Conservation (phyloP, 2,797 vertebrate genomes). For the Gobio occitaniae region DNA sequence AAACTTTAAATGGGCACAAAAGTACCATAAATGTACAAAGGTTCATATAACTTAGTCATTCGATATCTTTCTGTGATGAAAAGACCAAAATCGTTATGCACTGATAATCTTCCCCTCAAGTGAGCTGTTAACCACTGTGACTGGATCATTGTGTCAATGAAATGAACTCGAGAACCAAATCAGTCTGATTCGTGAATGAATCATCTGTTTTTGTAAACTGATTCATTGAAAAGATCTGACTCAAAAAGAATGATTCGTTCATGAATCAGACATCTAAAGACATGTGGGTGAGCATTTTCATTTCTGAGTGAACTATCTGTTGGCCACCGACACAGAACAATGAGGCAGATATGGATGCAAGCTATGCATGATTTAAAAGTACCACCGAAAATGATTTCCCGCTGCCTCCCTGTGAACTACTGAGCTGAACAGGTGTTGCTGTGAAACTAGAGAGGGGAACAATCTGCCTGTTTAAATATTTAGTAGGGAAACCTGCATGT, state of each 20-base stretch:
- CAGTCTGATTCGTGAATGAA: background rate
- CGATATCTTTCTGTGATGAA: background rate
- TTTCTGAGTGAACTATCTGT: background rate
- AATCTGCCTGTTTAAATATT: slow-evolving; percentile 58
- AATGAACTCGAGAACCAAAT: background rate
- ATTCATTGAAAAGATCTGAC: background rate
- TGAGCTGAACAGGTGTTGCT: slow-evolving; percentile 52
- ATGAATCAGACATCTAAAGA: background rate
- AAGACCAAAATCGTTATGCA: background rate
- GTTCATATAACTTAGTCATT: background rate
- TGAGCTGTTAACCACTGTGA: slow-evolving; percentile 1
- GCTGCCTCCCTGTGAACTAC: background rate
- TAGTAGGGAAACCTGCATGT: slow-evolving; percentile 51
- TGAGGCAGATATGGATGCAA: slow-evolving; percentile 32
- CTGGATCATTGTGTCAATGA: slow-evolving; percentile 13
- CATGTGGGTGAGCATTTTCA: background rate
- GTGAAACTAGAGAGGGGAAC: slow-evolving; percentile 48
- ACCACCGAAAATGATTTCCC: background rate
- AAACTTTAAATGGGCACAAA: background rate
- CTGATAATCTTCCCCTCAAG: background rate
- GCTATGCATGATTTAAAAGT: slow-evolving; percentile 50
- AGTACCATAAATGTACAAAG: background rate
- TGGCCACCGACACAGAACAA: slow-evolving; percentile 15
- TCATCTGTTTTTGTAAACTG: background rate
- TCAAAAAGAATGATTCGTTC: background rate